Conservation (phyloP, 2,888 invertebrate genomes). For the Drosophila atroscutellata region DNA sequence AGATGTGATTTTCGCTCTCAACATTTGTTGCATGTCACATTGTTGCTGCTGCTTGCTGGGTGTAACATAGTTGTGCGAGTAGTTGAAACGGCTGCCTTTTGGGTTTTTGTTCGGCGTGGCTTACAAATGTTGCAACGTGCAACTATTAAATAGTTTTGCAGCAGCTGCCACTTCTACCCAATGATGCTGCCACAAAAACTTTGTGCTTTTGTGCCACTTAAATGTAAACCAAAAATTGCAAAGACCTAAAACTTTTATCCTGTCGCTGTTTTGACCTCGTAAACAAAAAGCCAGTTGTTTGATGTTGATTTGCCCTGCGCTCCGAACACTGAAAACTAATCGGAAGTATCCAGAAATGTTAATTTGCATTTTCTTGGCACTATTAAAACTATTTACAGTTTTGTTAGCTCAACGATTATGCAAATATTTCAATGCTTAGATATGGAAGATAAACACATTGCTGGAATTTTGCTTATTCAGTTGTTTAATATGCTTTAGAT, state of each 20-base stretch:
- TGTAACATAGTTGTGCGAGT: constrained; percentile 62
- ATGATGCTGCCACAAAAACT: constrained; percentile 53
- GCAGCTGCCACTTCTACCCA: constrained; percentile 65
- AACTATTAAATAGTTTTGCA: constrained; percentile 76
- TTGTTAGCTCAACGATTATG: neutral
- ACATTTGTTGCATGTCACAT: constrained; percentile 77
- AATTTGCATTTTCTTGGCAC: constrained; percentile 5
- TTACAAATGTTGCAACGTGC: constrained; percentile 75
- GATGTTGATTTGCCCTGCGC: constrained; percentile 19
- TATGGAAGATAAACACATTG: neutral
- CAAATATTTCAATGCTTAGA: neutral
- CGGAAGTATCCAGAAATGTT: constrained; percentile 19
- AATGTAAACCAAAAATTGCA: constrained; percentile 46
- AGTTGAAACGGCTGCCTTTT: constrained; percentile 48
- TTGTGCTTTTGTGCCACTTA: constrained; percentile 62
- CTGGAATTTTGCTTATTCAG: neutral
- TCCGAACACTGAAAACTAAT: constrained; percentile 14
- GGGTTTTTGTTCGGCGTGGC: constrained; percentile 49
- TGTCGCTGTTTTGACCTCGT: constrained; percentile 3
- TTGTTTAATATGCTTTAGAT: neutral
- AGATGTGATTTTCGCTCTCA: constrained; percentile 47
- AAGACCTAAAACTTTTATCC: constrained; percentile 34
- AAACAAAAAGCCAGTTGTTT: constrained; percentile 33
- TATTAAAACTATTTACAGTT: neutral
- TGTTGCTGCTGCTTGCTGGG: constrained; percentile 58